A percentile compares a stretch with the other conserved stretches of the same genome.
Conservation (phyloP, 2,888 invertebrate genomes). For the Drosophila demipolita region DNA sequence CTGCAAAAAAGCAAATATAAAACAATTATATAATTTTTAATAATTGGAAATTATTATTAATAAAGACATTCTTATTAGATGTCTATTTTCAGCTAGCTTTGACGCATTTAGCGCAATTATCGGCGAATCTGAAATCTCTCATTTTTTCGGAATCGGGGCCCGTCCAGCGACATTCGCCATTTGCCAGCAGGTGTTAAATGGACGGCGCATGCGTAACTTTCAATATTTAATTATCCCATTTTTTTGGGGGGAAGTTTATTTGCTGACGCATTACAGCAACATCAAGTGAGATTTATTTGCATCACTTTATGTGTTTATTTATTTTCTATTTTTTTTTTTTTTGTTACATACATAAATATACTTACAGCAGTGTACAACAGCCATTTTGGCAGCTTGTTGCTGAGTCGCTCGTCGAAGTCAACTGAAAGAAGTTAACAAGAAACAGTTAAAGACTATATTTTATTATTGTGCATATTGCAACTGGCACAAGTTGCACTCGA, state of each 20-base stretch:
- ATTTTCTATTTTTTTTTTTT: background rate
- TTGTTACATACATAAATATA: constrained; percentile 28
- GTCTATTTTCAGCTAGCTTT: background rate
- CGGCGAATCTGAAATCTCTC: constrained; percentile 29
- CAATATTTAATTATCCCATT: constrained; percentile 51
- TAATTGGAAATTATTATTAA: constrained; percentile 4
- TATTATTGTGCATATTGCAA: constrained; percentile 14
- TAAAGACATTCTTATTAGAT: constrained; percentile 5
- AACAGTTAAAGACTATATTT: constrained; percentile 36
- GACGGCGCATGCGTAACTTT: constrained; percentile 50
- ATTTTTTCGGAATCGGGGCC: background rate
- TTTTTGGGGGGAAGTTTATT: constrained; percentile 37
- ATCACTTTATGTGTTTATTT: background rate
- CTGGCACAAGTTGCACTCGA: constrained; percentile 17
- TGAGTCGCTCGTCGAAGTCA: constrained; percentile 30
- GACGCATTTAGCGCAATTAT: constrained; percentile 49
- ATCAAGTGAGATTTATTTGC: constrained; percentile 54
- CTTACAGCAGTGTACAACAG: constrained; percentile 72
- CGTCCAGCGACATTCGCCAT: constrained; percentile 11
- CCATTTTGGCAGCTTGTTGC: constrained; percentile 55
- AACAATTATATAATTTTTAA: constrained; percentile 15
- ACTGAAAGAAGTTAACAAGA: constrained; percentile 44
- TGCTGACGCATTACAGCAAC: constrained; percentile 2
- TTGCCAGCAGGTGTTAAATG: constrained; percentile 39
- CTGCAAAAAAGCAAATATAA: constrained; percentile 72